Evolutionary conservation across 2,888 invertebrate genomes (phyloP).

Genomic region (Drepana falcataria): DNA sequence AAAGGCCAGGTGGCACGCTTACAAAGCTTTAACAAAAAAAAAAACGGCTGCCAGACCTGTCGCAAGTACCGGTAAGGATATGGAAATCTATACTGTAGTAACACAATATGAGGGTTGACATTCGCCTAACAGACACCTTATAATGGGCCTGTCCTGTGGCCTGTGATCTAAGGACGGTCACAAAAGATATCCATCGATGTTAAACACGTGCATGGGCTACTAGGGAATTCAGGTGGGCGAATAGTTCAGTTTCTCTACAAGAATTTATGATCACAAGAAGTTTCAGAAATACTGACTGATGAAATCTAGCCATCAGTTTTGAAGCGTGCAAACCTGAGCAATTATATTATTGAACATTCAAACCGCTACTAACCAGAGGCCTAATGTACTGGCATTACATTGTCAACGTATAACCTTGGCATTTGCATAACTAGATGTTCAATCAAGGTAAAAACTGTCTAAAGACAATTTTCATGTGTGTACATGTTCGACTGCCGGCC

Average conservation of each 20-base stretch:
- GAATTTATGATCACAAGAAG: no score
- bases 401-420: not conserved
- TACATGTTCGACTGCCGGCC: no score
- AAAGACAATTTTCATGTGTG: not conserved
- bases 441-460: not conserved
- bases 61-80: conserved; percentile 21
- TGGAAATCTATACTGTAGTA: conserved; percentile 38
- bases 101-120: conserved; percentile 35
- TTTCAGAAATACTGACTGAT: no score
- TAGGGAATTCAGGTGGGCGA: conserved; percentile 49
- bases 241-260: conserved; percentile 34
- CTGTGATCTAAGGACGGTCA: conserved; percentile 46
- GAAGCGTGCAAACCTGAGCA: conserved; percentile 19
- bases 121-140: conserved; percentile 35
- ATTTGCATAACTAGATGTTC: not conserved
- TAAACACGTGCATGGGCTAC: conserved; percentile 62
- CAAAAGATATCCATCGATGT: conserved; percentile 60
- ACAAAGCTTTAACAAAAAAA: conserved; percentile 53
- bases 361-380: not conserved
- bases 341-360: no score
- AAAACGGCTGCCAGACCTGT: conserved; percentile 54
- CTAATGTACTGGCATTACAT: not conserved
- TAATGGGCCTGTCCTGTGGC: conserved; percentile 41
- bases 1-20: conserved; percentile 72
- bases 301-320: conserved; percentile 17